These are phyloP conservation scores for Hydractinia symbiolongicarpus DNA, from an alignment of 30 jellyfish, hydroid and myxozoan genomes.

Conservation along the genomic window DNA sequence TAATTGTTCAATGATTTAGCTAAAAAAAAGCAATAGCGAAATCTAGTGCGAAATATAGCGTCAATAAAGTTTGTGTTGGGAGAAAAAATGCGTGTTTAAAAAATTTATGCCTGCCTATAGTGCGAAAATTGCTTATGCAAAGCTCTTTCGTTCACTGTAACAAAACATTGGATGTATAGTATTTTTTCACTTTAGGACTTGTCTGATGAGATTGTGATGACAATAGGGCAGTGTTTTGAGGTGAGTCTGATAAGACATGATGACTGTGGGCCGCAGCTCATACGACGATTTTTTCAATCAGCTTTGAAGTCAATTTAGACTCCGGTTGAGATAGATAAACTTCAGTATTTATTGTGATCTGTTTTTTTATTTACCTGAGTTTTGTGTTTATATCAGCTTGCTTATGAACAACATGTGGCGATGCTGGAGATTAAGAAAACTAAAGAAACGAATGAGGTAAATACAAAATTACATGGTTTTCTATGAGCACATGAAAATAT, in stretches of 20 bases:
- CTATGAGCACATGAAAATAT: not conserved
- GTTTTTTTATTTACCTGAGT: too few species aligned
- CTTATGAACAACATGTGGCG: conserved; percentile 76
- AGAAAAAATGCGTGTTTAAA: too few species aligned
- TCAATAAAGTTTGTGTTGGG: too few species aligned
- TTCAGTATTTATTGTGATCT: not conserved
- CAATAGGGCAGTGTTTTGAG: conserved; percentile 90
- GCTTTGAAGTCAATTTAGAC: too few species aligned
- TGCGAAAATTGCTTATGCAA: too few species aligned
- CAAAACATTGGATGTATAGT: not conserved
- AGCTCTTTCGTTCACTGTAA: too few species aligned
- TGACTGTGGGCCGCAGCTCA: not conserved
- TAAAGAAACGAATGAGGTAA: not conserved
- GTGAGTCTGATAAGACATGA: conserved; percentile 25
- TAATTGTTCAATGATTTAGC: too few species aligned
- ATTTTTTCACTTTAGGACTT: conserved; percentile 28
- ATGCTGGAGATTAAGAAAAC: conserved; percentile 37
- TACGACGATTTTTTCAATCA: not conserved
- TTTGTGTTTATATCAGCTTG: conserved; percentile 47
- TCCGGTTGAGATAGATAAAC: too few species aligned
- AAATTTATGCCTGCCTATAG: too few species aligned
- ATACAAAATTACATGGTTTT: not conserved
- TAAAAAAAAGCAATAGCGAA: too few species aligned
- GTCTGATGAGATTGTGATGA: conserved; percentile 73
- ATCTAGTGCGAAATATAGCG: too few species aligned